Evolutionary conservation across 2,797 vertebrate genomes (phyloP).

Genomic region (Coranthus polyacanthus): DNA sequence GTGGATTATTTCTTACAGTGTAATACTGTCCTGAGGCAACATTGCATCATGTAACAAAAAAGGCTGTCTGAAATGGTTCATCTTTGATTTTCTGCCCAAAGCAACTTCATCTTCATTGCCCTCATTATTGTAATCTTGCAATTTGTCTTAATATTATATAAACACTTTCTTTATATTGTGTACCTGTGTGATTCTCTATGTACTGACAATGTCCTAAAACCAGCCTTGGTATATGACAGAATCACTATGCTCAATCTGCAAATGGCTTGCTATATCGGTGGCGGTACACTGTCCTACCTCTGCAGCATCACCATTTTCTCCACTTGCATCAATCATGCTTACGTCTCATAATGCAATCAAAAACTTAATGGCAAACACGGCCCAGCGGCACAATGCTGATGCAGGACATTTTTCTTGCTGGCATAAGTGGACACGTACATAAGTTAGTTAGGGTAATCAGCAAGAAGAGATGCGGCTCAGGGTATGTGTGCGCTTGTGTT

Average conservation of each 20-base stretch:
- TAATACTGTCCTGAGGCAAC: conserved; percentile 51
- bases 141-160: no score
- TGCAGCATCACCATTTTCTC: conserved; percentile 66
- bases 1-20: conserved; percentile 56
- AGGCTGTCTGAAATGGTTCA: conserved; percentile 11
- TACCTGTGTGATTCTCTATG: neutral
- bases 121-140: no score
- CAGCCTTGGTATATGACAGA: conserved; percentile 32
- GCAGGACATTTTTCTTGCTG: conserved; percentile 79
- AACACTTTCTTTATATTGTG: neutral
- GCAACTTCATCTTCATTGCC: neutral
- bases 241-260: conserved; percentile 61
- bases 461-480: conserved; percentile 41
- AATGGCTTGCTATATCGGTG: conserved; percentile 58
- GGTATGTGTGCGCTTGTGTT: conserved; percentile 16
- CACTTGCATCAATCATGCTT: conserved; percentile 82
- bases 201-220: neutral
- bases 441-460: conserved; percentile 80
- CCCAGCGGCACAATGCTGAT: conserved; percentile 78
- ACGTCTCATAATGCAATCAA: conserved; percentile 84
- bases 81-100: conserved; percentile 25
- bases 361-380: conserved; percentile 80
- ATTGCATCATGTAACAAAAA: conserved; percentile 39
- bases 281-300: conserved; percentile 48
- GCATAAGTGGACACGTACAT: conserved; percentile 78